Evolutionary conservation across 2,113 vertebrate genomes (phyloP), one percentile per base, ranked within the genome.

Genomic region (Notechis scutatus): DNA sequence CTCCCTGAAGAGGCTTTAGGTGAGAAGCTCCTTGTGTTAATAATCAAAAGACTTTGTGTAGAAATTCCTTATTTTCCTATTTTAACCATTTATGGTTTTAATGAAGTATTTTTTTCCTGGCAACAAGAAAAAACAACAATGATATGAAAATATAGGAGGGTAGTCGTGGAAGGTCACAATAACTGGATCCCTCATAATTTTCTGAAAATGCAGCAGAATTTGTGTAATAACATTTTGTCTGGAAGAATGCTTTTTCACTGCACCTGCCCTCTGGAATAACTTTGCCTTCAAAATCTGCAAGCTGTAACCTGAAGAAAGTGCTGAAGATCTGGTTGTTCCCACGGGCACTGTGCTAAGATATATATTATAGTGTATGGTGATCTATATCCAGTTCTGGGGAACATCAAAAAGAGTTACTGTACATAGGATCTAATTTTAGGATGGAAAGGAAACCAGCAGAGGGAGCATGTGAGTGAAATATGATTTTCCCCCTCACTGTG

Each of bases 371-470:
- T 93, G 47, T 26, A 20, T 85, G 45, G 7, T 21, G n/a, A 81
- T 81, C 69, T 81, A 5, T 39, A 39, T 81, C 69, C 34, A 81
- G 64, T 69, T 69, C 64, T 69, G 64, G 64, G 14, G 12, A 56
- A 50, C 20, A 47, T 0, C 0, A 90, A 45, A 45, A 52, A 88
- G 74, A 39, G 74, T 42, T 81, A 81, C 18, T 39, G 89, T 57
- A 55, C 26, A 50, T 6, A 90, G 93, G 29, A 18, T 56, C 42
- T 21, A 47, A 89, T 23, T 88, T 87, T 45, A 55, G 15, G 87
- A 18, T 29, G 15, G 45, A 34, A 90, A 54, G 7, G 11, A 55
- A 54, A 45, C 89, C 90, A 93, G 89, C 85, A 93, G 93, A 93
- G 87, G 90, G 90, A 85, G 90, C n/a, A 52, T 11, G 85, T 7